Evolutionary conservation across 1,140 invertebrate genomes (phyloP).

Genomic region (Idris sp.): DNA sequence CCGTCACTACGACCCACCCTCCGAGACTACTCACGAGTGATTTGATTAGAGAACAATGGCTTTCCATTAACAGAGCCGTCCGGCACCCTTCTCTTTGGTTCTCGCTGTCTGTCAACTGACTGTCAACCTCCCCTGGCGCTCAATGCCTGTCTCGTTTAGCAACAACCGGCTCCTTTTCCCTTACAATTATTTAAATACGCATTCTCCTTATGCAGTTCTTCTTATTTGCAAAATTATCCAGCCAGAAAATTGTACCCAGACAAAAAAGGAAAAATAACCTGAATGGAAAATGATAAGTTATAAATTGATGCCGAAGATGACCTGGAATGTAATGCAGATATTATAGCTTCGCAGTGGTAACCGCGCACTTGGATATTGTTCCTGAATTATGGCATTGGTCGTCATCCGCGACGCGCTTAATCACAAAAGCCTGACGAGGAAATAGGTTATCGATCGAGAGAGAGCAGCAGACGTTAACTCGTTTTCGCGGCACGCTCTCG

Average conservation of each 20-base stretch:
- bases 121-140: conserved; percentile 56
- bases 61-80: conserved; percentile 75
- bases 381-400: conserved; percentile 47
- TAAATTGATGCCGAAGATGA: no score
- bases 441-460: conserved; percentile 76
- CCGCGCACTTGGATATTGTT: conserved; percentile 41
- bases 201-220: conserved; percentile 44
- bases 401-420: conserved; percentile 66
- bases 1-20: conserved; percentile 56
- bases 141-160: conserved; percentile 57
- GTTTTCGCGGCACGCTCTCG: conserved; percentile 66
- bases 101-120: conserved; percentile 73
- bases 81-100: conserved; percentile 55
- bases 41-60: conserved; percentile 78
- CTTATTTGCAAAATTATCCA: no score
- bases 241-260: no score
- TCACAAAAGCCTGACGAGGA: conserved; percentile 71
- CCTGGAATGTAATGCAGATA: conserved; percentile 31
- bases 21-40: conserved; percentile 72
- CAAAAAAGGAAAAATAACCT: no score
- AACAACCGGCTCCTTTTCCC: conserved; percentile 27
- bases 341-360: conserved; percentile 23
- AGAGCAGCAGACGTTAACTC: conserved; percentile 59
- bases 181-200: conserved; percentile 44
- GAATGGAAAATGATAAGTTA: no score